Base-by-base conservation (phyloP, 2,113 vertebrate species). In the Pheucticus melanocephalus region DNA sequence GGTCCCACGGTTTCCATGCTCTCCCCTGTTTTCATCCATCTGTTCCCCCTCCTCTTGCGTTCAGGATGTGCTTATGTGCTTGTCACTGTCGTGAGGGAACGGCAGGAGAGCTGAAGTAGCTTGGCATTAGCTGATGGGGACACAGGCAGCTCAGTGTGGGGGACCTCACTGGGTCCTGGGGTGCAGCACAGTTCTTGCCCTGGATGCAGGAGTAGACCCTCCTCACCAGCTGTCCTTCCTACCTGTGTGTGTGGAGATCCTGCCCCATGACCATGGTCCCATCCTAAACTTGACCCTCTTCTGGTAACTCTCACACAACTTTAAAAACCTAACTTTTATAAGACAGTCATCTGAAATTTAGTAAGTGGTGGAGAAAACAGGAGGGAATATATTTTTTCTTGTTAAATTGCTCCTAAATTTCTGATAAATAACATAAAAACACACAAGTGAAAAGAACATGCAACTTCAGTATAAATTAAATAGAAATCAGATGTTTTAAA, bases 241-340 rank as follows among this genome's bases (percentile, higher is more conserved):
- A 5, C 2, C 0, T 3, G 3, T 5, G 5, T 5, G 2, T 22
- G 4, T 3, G 7, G 7, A 42, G 15, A 50, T 39, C 11, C 33
- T 92, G 17, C 31, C 11, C 28, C 44, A 2, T 1, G 23, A 15
- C 22, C 24, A 25, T 10, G 5, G 11, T 40, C 40, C 20, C 2
- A 0, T 18, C 39, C 31, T n/a, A 24, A 68, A 17, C 15, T 12
- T 42, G 20, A 5, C 9, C 9, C 7, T 79, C 23, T 42, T 16
- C 27, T 20, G 10, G 2, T 22, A 75, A 21, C 22, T 33, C 15
- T 30, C 12, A 72, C 14, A 10, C 17, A 65, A 40, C 17, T 69
- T 82, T 70, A 27, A 61, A 70, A 88, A 15, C 19, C 15, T 23
- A 24, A 51, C 15, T 73, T 70, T 10, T 8, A 9, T 28, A 10